Evolutionary conservation across 2,888 invertebrate species (phyloP).

Genomic region (Cryptocephalus moraei): DNA sequence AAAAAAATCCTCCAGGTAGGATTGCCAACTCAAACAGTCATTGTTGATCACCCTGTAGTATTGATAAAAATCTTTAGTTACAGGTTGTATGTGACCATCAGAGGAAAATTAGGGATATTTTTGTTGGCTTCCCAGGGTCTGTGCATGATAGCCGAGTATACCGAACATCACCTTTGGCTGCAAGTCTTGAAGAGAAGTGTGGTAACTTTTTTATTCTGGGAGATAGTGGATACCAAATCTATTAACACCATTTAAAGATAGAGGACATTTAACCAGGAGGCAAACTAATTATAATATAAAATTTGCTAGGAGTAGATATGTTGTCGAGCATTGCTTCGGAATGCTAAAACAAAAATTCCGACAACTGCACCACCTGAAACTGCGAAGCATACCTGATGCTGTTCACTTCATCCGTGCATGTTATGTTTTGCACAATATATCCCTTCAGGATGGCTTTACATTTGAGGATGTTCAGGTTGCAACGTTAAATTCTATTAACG

Average conservation of each 20-base stretch:
- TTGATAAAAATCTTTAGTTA: too few species aligned
- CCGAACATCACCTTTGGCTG: slow-evolving; percentile 4
- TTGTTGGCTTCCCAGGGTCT: slow-evolving; percentile 2
- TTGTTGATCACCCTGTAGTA: too few species aligned
- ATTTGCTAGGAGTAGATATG: slow-evolving; percentile 8
- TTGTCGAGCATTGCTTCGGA: too few species aligned
- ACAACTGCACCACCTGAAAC: slow-evolving; percentile 1
- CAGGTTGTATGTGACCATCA: slow-evolving; percentile 6
- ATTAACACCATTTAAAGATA: slow-evolving; percentile 11
- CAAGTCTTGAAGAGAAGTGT: slow-evolving; percentile 5
- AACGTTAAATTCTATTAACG: too few species aligned
- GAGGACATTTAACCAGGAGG: slow-evolving; percentile 8
- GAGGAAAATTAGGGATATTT: slow-evolving; percentile 4
- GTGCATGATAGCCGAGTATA: slow-evolving; percentile 4
- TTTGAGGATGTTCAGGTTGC: not conserved
- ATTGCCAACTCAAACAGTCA: too few species aligned
- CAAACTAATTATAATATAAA: slow-evolving; percentile 10
- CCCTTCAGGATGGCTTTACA: not conserved
- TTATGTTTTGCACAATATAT: not conserved
- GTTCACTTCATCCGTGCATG: not conserved
- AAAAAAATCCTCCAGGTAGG: too few species aligned
- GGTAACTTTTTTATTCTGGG: too few species aligned
- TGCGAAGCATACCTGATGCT: too few species aligned
- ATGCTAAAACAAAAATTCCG: slow-evolving; percentile 1
- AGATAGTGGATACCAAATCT: slow-evolving; percentile 7